phyloP scores from a whole-genome alignment of 2,888 invertebrate genomes.

The Spodoptera exigua region DNA sequence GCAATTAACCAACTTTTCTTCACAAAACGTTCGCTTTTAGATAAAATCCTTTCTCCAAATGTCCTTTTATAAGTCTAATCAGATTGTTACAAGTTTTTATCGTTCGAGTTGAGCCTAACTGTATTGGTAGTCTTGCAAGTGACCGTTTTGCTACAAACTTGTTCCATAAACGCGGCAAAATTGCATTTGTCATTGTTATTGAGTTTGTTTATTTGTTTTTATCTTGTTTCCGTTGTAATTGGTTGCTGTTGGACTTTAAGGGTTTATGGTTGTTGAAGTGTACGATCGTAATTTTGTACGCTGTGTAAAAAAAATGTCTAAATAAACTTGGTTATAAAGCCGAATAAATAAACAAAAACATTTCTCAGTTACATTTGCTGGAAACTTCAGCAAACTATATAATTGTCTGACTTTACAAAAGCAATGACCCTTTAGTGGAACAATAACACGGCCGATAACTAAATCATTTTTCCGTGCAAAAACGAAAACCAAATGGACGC shows the following conservation, averaged over 20 bases:
- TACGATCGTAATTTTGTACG: not conserved
- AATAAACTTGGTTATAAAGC: too few relatives aligned
- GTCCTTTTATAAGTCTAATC: constrained; percentile 50
- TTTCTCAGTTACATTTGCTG: too few relatives aligned
- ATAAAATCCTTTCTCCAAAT: constrained; percentile 46
- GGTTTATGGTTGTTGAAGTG: constrained; percentile 7
- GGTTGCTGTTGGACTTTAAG: constrained; percentile 30
- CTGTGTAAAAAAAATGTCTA: too few relatives aligned
- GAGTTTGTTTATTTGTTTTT: constrained; percentile 50
- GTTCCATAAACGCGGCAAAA: constrained; percentile 39
- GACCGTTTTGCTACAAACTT: constrained; percentile 53
- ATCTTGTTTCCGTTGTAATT: constrained; percentile 50
- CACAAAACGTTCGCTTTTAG: constrained; percentile 45
- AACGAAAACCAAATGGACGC: constrained; percentile 7
- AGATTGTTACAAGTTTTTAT: constrained; percentile 58
- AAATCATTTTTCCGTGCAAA: constrained; percentile 13
- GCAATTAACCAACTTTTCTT: constrained; percentile 50
- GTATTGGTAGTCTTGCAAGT: constrained; percentile 43
- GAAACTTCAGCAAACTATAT: too few relatives aligned
- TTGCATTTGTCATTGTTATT: constrained; percentile 57
- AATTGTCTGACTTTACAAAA: too few relatives aligned
- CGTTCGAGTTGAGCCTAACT: constrained; percentile 47
- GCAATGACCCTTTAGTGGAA: constrained; percentile 3
- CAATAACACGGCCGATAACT: constrained; percentile 10
- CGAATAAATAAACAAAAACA: too few relatives aligned